phyloP scores from a whole-genome alignment of 2,113 vertebrate genomes.

The Dromas ardeola region DNA sequence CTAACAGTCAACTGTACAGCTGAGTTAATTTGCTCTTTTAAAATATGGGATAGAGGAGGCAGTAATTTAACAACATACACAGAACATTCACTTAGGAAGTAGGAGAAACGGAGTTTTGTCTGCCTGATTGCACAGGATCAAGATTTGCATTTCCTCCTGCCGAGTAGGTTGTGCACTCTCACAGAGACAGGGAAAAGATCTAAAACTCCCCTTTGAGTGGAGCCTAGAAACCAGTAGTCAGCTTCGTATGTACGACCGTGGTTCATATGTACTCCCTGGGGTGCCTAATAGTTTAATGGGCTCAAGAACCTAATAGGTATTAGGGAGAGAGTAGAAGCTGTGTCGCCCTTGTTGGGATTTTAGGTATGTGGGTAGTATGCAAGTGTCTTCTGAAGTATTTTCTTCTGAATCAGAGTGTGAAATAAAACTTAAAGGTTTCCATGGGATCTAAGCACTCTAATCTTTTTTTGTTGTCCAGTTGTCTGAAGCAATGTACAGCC shows the following conservation, averaged over 20 bases:
- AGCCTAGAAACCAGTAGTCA: background rate
- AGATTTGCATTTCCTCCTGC: background rate
- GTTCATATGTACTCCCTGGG: rapidly evolving
- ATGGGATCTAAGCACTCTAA: background rate
- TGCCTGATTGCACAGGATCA: background rate
- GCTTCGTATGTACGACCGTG: rapidly evolving
- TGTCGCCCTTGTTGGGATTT: background rate
- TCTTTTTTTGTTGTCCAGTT: background rate
- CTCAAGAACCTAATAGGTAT: background rate
- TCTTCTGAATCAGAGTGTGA: background rate
- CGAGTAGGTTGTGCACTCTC: background rate
- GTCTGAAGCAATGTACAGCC: background rate
- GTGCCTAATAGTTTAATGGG: background rate
- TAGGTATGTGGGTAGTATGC: background rate
- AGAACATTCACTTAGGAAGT: background rate
- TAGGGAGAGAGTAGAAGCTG: background rate
- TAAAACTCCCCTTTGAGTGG: background rate
- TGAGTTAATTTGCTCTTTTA: background rate
- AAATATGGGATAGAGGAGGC: background rate
- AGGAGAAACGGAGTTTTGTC: background rate
- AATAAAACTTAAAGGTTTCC: background rate
- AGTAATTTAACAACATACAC: background rate
- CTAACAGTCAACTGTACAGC: background rate
- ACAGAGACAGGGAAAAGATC: background rate
- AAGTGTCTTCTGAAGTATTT: background rate